These are phyloP conservation scores for Bradypus variegatus DNA, from an alignment of 2,797 vertebrate genomes.

Conservation along the genomic window DNA sequence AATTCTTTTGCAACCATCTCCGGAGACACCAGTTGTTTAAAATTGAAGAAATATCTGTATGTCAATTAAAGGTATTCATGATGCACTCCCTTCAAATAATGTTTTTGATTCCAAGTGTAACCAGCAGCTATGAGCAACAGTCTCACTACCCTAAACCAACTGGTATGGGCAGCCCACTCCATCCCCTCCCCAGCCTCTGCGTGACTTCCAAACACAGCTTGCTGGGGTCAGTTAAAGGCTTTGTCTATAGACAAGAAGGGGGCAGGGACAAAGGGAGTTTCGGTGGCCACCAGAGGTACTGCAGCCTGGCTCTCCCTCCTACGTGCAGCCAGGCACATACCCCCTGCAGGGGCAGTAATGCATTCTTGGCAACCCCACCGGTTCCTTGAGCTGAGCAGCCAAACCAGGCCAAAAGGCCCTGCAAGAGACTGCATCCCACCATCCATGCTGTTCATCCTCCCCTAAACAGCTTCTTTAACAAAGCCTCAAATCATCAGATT, in stretches of 20 bases:
- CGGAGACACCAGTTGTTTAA: neutral
- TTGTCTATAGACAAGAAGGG: neutral
- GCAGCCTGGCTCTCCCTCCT: conserved; percentile 56
- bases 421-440: neutral
- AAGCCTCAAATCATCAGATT: neutral
- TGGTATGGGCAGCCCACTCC: neutral
- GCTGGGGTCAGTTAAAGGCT: neutral
- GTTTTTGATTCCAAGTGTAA: too few species aligned
- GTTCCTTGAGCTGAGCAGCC: neutral
- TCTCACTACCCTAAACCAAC: neutral
- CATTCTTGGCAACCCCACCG: neutral
- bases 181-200: neutral
- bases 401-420: neutral
- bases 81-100: neutral
- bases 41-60: neutral
- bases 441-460: neutral
- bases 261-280: neutral
- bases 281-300: conserved; percentile 54
- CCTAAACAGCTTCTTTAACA: neutral
- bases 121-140: neutral
- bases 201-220: neutral
- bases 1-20: neutral
- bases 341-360: neutral
- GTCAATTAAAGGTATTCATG: neutral
- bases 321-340: conserved; percentile 68